Evolutionary conservation across 2,797 vertebrate species (phyloP).

Genomic region (Australoheros facetus): DNA sequence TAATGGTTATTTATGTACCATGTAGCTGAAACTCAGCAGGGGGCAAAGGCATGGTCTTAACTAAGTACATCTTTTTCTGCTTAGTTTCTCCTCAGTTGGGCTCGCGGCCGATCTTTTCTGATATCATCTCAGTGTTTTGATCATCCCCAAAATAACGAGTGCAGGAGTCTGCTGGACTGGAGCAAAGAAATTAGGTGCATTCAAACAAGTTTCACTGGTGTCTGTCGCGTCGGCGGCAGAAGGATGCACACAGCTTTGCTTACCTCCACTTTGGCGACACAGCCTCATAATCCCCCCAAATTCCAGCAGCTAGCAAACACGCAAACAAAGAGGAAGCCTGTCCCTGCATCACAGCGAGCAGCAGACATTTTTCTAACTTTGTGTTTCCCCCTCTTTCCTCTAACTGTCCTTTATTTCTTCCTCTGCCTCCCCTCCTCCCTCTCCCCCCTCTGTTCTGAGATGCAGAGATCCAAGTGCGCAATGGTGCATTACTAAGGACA

Average conservation of each 20-base stretch:
- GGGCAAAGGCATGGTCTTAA: slow-evolving; percentile 72
- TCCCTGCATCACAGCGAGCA: background rate
- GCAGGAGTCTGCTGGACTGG: slow-evolving; percentile 41
- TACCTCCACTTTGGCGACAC: slow-evolving; percentile 11
- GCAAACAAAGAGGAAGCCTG: background rate
- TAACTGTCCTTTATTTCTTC: slow-evolving; percentile 48
- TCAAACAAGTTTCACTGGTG: slow-evolving; percentile 41
- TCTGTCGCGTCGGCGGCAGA: background rate
- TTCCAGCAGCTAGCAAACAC: slow-evolving; percentile 13
- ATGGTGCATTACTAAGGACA: slow-evolving; percentile 80
- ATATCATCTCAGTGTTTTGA: slow-evolving; percentile 61
- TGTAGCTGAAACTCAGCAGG: slow-evolving; percentile 74
- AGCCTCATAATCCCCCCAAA: slow-evolving; percentile 9
- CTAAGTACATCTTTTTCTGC: slow-evolving; percentile 73
- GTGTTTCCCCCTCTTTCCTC: slow-evolving; percentile 34
- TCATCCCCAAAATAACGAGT: slow-evolving; percentile 68
- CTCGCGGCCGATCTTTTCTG: slow-evolving; percentile 50
- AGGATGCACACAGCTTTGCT: slow-evolving; percentile 4
- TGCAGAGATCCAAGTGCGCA: slow-evolving; percentile 73
- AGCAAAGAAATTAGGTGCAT: slow-evolving; percentile 44
- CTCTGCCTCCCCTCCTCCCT: slow-evolving; percentile 33
- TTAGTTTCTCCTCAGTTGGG: slow-evolving; percentile 51
- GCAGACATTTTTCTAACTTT: background rate
- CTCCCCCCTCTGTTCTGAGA: slow-evolving; percentile 59
- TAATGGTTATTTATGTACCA: slow-evolving; percentile 82